Percentiles rank a stretch among this genome's conserved stretches.
These are phyloP conservation scores for Pachyuromys duprasi DNA, from an alignment of 2,797 vertebrate species.

Conservation along the genomic window DNA sequence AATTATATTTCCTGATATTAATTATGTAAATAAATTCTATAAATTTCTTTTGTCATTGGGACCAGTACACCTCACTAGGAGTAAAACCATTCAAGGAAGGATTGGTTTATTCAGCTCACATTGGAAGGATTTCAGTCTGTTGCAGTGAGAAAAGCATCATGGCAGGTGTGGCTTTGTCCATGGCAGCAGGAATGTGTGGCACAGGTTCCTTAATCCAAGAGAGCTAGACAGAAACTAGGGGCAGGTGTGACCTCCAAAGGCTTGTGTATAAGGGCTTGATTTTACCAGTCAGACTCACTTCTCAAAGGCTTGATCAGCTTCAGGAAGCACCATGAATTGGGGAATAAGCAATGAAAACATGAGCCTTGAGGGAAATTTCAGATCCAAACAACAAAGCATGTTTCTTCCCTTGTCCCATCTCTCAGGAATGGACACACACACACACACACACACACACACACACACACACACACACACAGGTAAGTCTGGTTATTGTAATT, in stretches of 20 bases:
- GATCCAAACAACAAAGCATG: neutral
- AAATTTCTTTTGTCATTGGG: neutral
- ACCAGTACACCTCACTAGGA: neutral
- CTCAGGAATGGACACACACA: neutral
- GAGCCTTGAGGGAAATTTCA: neutral
- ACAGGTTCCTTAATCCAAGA: neutral
- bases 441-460: too few relatives aligned
- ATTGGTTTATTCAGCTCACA: neutral
- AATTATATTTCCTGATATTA: slow-evolving; percentile 23
- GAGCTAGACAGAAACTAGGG: neutral
- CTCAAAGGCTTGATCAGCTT: neutral
- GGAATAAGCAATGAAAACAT: neutral
- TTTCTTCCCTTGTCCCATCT: neutral
- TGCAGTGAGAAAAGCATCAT: neutral
- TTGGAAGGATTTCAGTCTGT: neutral
- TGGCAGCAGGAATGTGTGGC: neutral
- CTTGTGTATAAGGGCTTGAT: neutral
- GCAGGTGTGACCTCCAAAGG: neutral
- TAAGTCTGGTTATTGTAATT: slow-evolving; percentile 28
- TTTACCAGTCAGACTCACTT: neutral
- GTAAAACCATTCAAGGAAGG: neutral
- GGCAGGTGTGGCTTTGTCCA: neutral
- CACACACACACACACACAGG: neutral
- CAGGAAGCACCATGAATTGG: neutral
- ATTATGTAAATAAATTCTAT: neutral